These are phyloP conservation scores for Amazona guildingii DNA, from an alignment of 2,113 vertebrate species.

Conservation along the genomic window DNA sequence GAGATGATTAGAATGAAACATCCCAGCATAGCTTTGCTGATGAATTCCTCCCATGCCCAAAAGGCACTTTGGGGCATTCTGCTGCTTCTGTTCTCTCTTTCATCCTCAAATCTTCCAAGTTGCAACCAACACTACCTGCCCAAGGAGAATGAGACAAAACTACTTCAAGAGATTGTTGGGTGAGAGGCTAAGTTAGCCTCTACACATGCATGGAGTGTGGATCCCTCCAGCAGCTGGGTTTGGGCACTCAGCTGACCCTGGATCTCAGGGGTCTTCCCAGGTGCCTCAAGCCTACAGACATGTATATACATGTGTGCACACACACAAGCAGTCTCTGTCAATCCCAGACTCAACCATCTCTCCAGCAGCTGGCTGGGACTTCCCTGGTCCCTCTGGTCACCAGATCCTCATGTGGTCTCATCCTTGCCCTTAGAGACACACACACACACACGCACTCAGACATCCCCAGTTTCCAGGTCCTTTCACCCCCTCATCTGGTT, in stretches of 20 bases:
- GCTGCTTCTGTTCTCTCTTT: background rate
- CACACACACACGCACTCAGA: background rate
- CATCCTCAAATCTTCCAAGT: background rate
- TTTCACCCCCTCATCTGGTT: background rate
- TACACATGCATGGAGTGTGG: fast-evolving
- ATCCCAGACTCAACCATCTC: background rate
- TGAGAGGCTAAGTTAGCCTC: background rate
- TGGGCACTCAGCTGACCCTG: background rate
- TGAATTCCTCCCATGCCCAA: background rate
- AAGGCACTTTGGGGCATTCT: background rate
- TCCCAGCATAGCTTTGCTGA: background rate
- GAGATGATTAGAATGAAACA: background rate
- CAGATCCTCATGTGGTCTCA: background rate
- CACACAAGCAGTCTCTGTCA: background rate
- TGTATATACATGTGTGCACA: background rate
- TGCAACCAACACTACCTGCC: background rate
- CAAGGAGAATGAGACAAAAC: background rate
- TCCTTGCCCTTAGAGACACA: background rate
- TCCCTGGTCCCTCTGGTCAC: background rate
- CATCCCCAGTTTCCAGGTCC: background rate
- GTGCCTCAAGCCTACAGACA: background rate
- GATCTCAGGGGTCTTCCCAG: background rate
- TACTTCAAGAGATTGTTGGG: background rate
- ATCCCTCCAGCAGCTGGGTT: background rate
- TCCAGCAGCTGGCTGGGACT: background rate